A percentile compares a stretch with the other conserved stretches of the same genome.
Conservation (phyloP, 2,113 vertebrate species). For the Phalacrocorax brasilianus region DNA sequence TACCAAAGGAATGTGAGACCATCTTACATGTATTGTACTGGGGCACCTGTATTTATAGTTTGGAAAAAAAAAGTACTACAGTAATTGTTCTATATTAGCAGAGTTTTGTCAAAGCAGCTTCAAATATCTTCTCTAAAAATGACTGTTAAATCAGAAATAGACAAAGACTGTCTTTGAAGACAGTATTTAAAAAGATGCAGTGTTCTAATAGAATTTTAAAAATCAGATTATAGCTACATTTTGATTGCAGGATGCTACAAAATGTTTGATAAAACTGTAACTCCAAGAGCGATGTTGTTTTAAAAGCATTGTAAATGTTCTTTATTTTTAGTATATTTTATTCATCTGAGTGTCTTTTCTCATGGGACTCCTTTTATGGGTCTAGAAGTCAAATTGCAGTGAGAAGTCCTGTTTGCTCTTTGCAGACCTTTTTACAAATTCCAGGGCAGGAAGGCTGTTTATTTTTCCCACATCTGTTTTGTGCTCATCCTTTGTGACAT, state of each 20-base stretch:
- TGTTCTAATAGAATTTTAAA: background rate
- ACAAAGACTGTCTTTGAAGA: background rate
- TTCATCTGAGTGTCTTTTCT: slow-evolving; percentile 48
- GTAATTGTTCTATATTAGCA: background rate
- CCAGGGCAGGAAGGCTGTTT: slow-evolving; percentile 90
- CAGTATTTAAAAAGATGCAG: background rate
- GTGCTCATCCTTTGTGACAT: slow-evolving; percentile 85
- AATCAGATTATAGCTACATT: background rate
- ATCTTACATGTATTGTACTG: background rate
- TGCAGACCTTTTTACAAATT: slow-evolving; percentile 86
- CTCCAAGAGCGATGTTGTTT: background rate
- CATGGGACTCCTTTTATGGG: slow-evolving; percentile 68
- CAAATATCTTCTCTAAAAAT: background rate
- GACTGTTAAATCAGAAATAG: background rate
- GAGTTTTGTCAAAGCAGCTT: background rate
- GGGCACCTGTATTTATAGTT: background rate
- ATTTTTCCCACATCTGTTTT: slow-evolving; percentile 99
- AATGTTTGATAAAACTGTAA: background rate
- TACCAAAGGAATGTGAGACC: slow-evolving; percentile 11
- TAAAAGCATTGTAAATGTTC: background rate
- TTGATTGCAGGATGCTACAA: background rate
- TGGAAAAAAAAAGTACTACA: background rate
- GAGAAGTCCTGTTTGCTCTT: slow-evolving; percentile 75
- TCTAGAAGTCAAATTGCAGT: slow-evolving; percentile 69
- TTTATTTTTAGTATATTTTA: slow-evolving; percentile 11